Evolutionary conservation across 2,888 invertebrate species (phyloP), one percentile per base, ranked within the genome.

Genomic region (Tenthredo distinguenda): DNA sequence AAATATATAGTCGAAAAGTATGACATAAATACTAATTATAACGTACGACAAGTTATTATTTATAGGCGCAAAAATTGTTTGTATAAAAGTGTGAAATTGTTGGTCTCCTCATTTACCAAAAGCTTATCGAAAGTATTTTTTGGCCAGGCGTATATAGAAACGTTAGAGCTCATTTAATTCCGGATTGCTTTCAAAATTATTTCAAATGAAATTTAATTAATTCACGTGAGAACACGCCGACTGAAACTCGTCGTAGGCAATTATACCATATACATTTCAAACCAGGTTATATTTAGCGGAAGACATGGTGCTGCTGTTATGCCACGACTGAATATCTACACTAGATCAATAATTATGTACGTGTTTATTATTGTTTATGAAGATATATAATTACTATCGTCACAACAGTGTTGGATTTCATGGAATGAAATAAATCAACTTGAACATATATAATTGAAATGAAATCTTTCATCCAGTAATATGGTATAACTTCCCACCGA

Each of bases 61-160:
- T 43, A 37, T 68, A 76, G 58, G 85, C 85, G 85, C 65, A 71
- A 79, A 43, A 40, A 74, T 71, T 85, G 82, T 71, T 77, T 85
- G 85, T 85, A 85, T 85, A 85, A 85, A 85, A 85, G 85, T 85
- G 85, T 76, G 86, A 84, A 86, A 85, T 47, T 40, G 82, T 86
- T 85, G 85, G 84, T 85, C 84, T 84, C 71, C 83, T 65, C 65
- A 62, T 34, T 83, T 40, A 71, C 83, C 68, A 68, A 74, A 83
- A 68, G 71, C 43, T 83, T 50, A 83, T 83, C 68, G 83, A 68
- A 83, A 83, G 62, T 81, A 55, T 79, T 77, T 31, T 12, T 71
- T 71, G 62, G 81, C 40, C 50, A 77, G 34, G 34, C 15, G 50
- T n/a, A 34, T 15, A 34, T 71, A 47, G 76, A 34, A 55, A 55